phyloP scores from a whole-genome alignment of 2,888 invertebrate species.

The Toxonevra muliebris region DNA sequence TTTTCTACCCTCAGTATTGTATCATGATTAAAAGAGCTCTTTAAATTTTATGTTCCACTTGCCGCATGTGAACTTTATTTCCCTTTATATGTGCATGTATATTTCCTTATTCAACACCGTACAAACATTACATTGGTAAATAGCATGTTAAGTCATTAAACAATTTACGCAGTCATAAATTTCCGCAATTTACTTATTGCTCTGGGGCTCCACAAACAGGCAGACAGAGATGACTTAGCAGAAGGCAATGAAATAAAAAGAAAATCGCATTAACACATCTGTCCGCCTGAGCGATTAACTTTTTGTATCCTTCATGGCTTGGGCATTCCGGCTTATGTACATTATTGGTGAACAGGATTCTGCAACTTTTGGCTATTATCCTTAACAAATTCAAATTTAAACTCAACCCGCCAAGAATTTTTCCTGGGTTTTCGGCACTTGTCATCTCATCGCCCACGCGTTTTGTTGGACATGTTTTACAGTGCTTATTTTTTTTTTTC shows the following conservation, averaged over 20 bases:
- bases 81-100: background rate
- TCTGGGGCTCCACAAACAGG: background rate
- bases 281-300: constrained; percentile 61
- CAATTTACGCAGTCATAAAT: constrained; percentile 49
- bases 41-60: constrained; percentile 37
- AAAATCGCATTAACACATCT: constrained; percentile 49
- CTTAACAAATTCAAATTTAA: constrained; percentile 3
- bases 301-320: constrained; percentile 39
- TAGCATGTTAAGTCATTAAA: constrained; percentile 43
- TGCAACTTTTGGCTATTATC: background rate
- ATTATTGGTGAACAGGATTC: background rate
- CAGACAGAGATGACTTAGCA: constrained; percentile 26
- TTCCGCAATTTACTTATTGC: constrained; percentile 57
- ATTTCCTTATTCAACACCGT: constrained; percentile 3
- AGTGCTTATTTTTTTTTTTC: background rate
- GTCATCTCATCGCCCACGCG: background rate
- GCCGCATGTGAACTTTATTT: constrained; percentile 20
- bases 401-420: background rate
- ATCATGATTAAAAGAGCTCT: constrained; percentile 24
- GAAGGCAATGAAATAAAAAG: constrained; percentile 49
- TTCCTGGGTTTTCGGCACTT: background rate
- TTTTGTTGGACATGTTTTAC: background rate
- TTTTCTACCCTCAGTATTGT: no score
- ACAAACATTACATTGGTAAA: constrained; percentile 21
- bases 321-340: background rate